Base-by-base conservation (phyloP, 1,140 invertebrate genomes). In the Chelonus insularis region DNA sequence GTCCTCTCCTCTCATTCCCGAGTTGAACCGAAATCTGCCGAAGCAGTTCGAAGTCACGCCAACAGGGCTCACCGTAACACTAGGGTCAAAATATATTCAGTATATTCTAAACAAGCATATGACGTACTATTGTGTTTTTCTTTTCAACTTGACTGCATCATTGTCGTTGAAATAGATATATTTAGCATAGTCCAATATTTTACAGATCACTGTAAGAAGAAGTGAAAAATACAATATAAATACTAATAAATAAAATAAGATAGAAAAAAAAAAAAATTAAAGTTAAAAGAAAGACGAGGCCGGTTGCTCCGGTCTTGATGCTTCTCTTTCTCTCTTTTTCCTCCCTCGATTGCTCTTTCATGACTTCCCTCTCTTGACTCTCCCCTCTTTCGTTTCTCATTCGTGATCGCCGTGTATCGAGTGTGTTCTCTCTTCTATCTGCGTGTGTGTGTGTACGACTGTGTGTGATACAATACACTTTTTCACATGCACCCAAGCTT, bases 21-120 rank as follows among this genome's bases (percentile, higher is more conserved):
- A 64, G 52, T 41, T 50, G 32, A 51, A 12, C 51, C 57, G 71
- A 61, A 8, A 37, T 25, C 21, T 36, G 50, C 63, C 75, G 72
- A 71, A 57, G 7, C 34, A 48, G 52, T n/a, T 48, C 57, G 67
- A 63, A 67, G 47, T 60, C 32, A 29, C 45, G 36, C 43, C 55
- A 57, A 60, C 59, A 64, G 64, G 64, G 61, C 68, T 69, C 65
- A 68, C 32, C 45, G 34, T 12, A 14, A 25, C 43, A 50, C 50
- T 43, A 65, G 65, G 74, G 69, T 75, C 70, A 72, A 74, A 74
- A 75, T 74, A 71, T 72, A 74, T 71, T 78, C 75, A 78, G 76
- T 78, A 64, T 75, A 73, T 76, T 73, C 66, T 71, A 73, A 77
- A 75, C 73, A 71, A 74, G 68, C 73, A 71, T 70, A 69, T 65